Conservation (phyloP, 2,113 vertebrate genomes). For the Ceyx margarethae region DNA sequence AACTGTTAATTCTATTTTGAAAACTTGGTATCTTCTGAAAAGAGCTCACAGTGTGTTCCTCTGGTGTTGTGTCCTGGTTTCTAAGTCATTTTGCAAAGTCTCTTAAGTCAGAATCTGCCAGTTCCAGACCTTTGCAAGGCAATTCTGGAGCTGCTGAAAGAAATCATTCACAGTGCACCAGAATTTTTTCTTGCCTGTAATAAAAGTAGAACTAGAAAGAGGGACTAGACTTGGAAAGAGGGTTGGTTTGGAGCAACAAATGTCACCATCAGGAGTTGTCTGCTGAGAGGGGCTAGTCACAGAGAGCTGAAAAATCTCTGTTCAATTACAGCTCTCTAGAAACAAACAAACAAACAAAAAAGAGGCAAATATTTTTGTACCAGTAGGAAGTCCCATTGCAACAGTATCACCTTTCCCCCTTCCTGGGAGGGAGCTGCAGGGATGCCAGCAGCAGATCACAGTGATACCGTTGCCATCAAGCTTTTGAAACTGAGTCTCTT, state of each 20-base stretch:
- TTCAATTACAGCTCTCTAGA: not conserved
- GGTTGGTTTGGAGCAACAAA: not conserved
- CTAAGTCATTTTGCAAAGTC: not conserved
- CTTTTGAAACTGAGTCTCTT: rapidly evolving
- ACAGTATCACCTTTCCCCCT: too few species aligned
- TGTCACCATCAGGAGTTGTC: not conserved
- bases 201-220: not conserved
- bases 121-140: not conserved
- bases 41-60: not conserved
- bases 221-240: too few species aligned
- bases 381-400: too few species aligned
- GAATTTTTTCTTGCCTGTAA: not conserved
- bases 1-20: constrained; percentile 50
- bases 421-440: too few species aligned
- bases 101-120: not conserved
- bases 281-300: not conserved
- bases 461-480: too few species aligned
- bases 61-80: not conserved
- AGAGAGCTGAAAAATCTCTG: not conserved
- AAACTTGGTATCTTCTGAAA: constrained; percentile 6
- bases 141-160: not conserved
- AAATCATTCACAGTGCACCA: not conserved
- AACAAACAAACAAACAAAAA: not conserved
- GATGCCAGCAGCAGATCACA: too few species aligned
- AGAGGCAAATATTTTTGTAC: not conserved